A percentile compares a stretch with the other conserved stretches of the same genome.
These are phyloP conservation scores for Procambarus virginalis DNA, from an alignment of 1,140 invertebrate species.

Conservation along the genomic window DNA sequence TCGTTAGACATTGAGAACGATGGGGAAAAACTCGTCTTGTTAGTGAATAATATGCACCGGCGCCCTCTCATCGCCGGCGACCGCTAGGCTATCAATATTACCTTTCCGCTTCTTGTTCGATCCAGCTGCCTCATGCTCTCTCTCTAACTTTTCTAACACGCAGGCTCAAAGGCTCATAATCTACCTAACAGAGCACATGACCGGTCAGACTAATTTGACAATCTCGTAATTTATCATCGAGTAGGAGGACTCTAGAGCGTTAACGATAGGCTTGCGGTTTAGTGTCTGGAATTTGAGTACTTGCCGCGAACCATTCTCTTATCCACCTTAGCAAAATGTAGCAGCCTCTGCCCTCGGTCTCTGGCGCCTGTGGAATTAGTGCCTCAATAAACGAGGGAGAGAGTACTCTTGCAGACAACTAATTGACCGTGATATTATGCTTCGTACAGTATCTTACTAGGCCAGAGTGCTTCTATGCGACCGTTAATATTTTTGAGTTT, in stretches of 20 bases:
- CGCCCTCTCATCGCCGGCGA: background rate
- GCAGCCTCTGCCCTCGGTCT: background rate
- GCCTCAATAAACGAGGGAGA: slow-evolving; percentile 4
- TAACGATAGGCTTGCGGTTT: too few species aligned
- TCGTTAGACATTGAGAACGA: background rate
- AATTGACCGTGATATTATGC: slow-evolving; percentile 27
- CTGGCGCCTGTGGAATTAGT: slow-evolving; percentile 15
- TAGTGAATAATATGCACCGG: background rate
- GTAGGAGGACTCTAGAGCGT: too few species aligned
- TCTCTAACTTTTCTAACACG: background rate
- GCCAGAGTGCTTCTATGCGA: background rate
- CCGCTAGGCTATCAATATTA: background rate
- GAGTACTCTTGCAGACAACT: background rate
- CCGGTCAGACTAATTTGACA: background rate
- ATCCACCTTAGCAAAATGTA: background rate
- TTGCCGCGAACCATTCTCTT: background rate
- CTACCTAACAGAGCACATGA: background rate
- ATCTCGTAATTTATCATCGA: background rate
- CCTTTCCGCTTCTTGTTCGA: background rate
- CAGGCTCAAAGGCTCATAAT: background rate
- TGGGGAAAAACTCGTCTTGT: background rate
- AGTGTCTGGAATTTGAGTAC: too few species aligned
- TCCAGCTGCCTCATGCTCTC: background rate
- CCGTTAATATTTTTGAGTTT: background rate
- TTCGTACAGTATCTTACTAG: background rate